Conservation (phyloP, 1,140 invertebrate species). For the Metaphire vulgaris region DNA sequence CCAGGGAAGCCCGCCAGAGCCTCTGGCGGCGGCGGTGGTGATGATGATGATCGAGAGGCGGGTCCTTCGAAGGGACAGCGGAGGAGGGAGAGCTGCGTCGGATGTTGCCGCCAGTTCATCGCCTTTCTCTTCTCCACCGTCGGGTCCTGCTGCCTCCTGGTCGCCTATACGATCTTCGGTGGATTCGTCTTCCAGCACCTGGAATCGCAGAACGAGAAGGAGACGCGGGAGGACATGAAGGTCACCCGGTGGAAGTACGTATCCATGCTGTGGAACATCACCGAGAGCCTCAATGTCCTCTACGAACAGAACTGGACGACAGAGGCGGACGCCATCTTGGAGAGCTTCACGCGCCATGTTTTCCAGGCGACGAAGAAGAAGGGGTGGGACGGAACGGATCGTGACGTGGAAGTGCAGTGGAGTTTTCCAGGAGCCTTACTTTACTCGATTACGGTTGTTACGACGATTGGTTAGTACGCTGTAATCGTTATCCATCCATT, state of each 20-base stretch:
- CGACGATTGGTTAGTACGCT: slow-evolving; percentile 66
- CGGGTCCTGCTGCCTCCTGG: slow-evolving; percentile 77
- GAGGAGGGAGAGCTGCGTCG: slow-evolving; percentile 7
- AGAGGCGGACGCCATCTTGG: slow-evolving; percentile 19
- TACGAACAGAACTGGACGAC: slow-evolving; percentile 21
- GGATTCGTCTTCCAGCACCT: slow-evolving; percentile 83
- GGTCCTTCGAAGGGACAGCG: neutral
- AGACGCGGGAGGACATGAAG: slow-evolving; percentile 2
- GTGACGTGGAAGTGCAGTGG: slow-evolving; percentile 55
- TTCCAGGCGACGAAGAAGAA: slow-evolving; percentile 37
- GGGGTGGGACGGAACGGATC: slow-evolving; percentile 58
- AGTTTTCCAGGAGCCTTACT: slow-evolving; percentile 68
- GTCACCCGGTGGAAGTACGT: slow-evolving; percentile 5
- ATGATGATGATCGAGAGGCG: no score
- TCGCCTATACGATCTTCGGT: slow-evolving; percentile 79
- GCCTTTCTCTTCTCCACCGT: slow-evolving; percentile 90
- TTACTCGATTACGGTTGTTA: slow-evolving; percentile 73
- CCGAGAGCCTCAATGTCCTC: slow-evolving; percentile 25
- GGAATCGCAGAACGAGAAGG: slow-evolving; percentile 62
- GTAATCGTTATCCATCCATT: no score
- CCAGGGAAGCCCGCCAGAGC: no score
- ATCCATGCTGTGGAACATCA: slow-evolving; percentile 26
- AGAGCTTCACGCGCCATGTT: slow-evolving; percentile 16
- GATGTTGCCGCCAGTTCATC: slow-evolving; percentile 65
- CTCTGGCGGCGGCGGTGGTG: no score